Conservation (phyloP, 1,140 invertebrate genomes). For the Tetragonula clypearis region DNA sequence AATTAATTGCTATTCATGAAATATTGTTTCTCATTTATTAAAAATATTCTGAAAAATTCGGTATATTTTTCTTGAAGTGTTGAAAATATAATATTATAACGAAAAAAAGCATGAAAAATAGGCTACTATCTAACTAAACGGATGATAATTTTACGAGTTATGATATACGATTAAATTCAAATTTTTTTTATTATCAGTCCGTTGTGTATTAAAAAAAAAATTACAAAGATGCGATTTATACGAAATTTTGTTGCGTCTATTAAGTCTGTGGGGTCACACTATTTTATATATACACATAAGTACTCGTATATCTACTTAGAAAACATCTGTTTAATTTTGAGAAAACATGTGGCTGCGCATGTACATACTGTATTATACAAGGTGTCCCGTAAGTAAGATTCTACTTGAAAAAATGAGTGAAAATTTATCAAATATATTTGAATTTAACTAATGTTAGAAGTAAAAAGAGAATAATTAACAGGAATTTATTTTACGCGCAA, state of each 20-base stretch:
- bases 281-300: not conserved
- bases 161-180: not conserved
- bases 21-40: not conserved
- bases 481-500: too few species aligned
- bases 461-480: too few species aligned
- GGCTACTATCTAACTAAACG: too few species aligned
- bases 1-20: not conserved
- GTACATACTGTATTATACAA: not conserved
- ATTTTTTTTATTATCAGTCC: not conserved
- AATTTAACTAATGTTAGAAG: too few species aligned
- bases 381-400: too few species aligned
- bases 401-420: too few species aligned
- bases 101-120: not conserved
- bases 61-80: not conserved
- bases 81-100: not conserved
- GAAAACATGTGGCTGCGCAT: not conserved
- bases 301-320: too few species aligned
- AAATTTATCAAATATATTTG: too few species aligned
- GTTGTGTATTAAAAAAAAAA: not conserved
- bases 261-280: not conserved
- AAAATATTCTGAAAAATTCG: not conserved
- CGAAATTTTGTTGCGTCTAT: not conserved
- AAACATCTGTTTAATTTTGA: constrained; percentile 15
- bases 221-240: not conserved
- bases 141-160: too few species aligned